Evolutionary conservation across 2,888 invertebrate genomes (phyloP).

Genomic region (Ochropacha duplaris): DNA sequence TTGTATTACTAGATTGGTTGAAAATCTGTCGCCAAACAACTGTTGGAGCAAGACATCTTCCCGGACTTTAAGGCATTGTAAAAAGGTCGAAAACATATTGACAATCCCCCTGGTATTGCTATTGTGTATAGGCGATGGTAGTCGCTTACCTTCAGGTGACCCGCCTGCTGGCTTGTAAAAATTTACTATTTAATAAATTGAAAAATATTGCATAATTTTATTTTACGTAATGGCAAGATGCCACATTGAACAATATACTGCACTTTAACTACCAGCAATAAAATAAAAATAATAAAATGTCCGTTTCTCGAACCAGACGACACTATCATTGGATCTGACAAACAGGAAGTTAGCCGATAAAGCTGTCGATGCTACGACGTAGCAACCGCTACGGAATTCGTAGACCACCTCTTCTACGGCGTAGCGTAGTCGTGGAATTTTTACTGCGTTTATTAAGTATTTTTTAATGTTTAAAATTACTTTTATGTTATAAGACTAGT

Average conservation of each 20-base stretch:
- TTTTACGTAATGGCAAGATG: neutral
- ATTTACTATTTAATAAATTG: too few relatives aligned
- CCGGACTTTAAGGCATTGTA: too few relatives aligned
- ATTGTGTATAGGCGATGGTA: too few relatives aligned
- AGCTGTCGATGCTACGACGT: conserved; percentile 34
- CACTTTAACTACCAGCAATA: neutral
- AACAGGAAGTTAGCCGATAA: conserved; percentile 7
- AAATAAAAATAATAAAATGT: conserved; percentile 1
- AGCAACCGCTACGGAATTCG: conserved; percentile 39
- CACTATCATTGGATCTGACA: neutral
- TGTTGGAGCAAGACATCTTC: too few relatives aligned
- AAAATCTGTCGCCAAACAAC: too few relatives aligned
- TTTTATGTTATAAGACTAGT: too few relatives aligned
- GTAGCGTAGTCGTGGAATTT: neutral
- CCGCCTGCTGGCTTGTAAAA: too few relatives aligned
- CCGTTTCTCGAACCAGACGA: neutral
- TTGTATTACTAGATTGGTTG: too few relatives aligned
- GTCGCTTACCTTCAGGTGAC: too few relatives aligned
- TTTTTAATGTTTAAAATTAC: too few relatives aligned
- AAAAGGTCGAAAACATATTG: too few relatives aligned
- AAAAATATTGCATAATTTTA: neutral
- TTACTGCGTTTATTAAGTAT: neutral
- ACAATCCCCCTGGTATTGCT: too few relatives aligned
- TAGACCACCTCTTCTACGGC: conserved; percentile 27
- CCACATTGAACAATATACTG: neutral